A percentile compares a stretch with the other conserved stretches of the same genome.
Evolutionary conservation across 2,797 vertebrate genomes (phyloP).

Genomic region (Triplophysa yarkandensis): DNA sequence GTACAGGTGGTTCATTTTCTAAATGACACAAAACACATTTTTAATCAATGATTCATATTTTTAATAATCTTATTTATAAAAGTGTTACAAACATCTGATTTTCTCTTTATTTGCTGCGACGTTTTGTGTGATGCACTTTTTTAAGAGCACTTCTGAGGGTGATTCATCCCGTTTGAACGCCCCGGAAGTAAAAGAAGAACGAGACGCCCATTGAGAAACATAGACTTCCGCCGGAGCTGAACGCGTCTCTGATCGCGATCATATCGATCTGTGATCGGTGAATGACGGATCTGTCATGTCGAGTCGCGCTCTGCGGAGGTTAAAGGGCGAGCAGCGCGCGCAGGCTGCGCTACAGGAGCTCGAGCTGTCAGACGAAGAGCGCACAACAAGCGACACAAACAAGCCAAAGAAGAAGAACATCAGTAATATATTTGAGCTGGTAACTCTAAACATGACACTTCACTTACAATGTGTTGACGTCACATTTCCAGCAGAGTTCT

Average conservation of each 20-base stretch:
- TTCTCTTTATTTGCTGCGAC: no score
- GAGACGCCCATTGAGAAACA: neutral
- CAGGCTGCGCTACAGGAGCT: slow-evolving; percentile 80
- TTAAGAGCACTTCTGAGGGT: no score
- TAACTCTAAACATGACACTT: slow-evolving; percentile 49
- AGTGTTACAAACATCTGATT: no score
- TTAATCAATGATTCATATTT: no score
- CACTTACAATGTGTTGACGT: no score
- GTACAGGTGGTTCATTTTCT: no score
- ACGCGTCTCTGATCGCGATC: neutral
- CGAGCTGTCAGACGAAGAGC: slow-evolving; percentile 58
- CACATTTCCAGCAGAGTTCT: no score
- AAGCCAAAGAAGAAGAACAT: slow-evolving; percentile 74
- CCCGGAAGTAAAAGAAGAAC: no score
- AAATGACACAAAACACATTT: no score
- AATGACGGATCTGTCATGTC: slow-evolving; percentile 77
- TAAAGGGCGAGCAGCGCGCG: slow-evolving; percentile 87
- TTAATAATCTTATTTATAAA: no score
- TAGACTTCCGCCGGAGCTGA: neutral
- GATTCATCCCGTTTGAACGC: no score
- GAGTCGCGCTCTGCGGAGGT: slow-evolving; percentile 84
- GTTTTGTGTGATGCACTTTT: no score
- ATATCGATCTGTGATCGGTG: neutral
- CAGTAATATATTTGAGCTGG: slow-evolving; percentile 88
- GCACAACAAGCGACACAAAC: slow-evolving; percentile 58